Percentiles rank a stretch among this genome's conserved stretches.
Conservation (phyloP, 2,797 vertebrate genomes). For the Pseudomugil tenellus region DNA sequence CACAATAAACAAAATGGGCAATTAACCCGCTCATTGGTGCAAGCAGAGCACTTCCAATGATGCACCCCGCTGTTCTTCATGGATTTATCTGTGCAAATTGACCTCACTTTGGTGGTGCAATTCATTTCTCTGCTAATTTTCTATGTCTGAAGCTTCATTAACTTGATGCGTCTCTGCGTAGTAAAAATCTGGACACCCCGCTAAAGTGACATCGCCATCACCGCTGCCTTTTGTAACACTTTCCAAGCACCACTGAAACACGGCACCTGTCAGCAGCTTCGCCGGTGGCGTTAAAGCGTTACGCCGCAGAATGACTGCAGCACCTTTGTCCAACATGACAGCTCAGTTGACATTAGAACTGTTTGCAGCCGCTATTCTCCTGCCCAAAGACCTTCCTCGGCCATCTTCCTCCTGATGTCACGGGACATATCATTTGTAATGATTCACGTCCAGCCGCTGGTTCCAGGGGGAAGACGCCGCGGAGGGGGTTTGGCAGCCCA, state of each 20-base stretch:
- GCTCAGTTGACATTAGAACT: constrained; percentile 60
- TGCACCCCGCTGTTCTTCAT: constrained; percentile 75
- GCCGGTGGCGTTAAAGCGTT: constrained; percentile 47
- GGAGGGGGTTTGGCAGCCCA: constrained; percentile 56
- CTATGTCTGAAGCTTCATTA: constrained; percentile 77
- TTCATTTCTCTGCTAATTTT: constrained; percentile 80
- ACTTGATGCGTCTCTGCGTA: constrained; percentile 65
- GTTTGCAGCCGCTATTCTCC: constrained; percentile 41
- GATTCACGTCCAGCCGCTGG: constrained; percentile 79
- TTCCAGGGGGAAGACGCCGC: constrained; percentile 74
- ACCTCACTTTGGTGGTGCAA: constrained; percentile 77
- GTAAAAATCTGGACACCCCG: constrained; percentile 64
- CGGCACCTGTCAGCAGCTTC: constrained; percentile 51
- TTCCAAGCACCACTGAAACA: constrained; percentile 22
- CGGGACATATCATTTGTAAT: constrained; percentile 82
- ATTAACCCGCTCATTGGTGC: constrained; percentile 79
- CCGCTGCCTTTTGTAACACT: constrained; percentile 34
- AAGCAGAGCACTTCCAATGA: constrained; percentile 60
- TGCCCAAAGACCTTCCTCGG: constrained; percentile 53
- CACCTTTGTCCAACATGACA: constrained; percentile 62
- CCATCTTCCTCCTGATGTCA: constrained; percentile 72
- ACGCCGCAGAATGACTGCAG: constrained; percentile 60
- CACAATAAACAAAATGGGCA: constrained; percentile 80
- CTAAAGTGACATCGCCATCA: constrained; percentile 49
- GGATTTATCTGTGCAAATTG: constrained; percentile 81